A percentile compares a stretch with the other conserved stretches of the same genome.
Evolutionary conservation across 1,140 invertebrate genomes (phyloP).

Genomic region (Antheraea mylitta): DNA sequence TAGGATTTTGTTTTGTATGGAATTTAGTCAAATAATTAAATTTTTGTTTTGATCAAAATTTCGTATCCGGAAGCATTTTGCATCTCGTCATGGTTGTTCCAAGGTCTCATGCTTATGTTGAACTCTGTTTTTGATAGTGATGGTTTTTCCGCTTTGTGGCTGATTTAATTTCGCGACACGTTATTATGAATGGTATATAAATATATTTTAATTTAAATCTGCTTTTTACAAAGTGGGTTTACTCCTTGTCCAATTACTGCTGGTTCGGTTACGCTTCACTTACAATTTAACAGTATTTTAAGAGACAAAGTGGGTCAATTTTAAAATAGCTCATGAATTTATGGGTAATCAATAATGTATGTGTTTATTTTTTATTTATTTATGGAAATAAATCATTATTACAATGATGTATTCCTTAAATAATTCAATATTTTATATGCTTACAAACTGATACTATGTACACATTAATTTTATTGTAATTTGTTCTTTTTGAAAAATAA

Average conservation of each 20-base stretch:
- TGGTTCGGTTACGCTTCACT: no score
- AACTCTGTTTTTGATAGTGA: constrained; percentile 3
- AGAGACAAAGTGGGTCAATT: no score
- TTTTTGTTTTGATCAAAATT: constrained; percentile 1
- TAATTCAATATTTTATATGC: background rate
- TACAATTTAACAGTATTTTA: no score
- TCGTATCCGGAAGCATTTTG: constrained; percentile 11
- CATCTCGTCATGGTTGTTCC: constrained; percentile 9
- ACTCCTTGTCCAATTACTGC: no score
- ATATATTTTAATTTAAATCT: background rate
- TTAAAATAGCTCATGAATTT: no score
- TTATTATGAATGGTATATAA: background rate
- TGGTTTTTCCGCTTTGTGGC: constrained; percentile 7
- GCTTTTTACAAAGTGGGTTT: background rate
- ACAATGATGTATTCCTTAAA: no score
- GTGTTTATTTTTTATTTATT: no score
- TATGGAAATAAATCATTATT: no score
- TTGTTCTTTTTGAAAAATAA: background rate
- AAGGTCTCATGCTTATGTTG: constrained; percentile 19
- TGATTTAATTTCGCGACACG: background rate
- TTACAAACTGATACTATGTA: background rate
- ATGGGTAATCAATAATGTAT: no score
- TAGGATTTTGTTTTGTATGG: background rate
- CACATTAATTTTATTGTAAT: no score
- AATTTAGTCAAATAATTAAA: background rate